Percentiles rank a stretch among this genome's conserved stretches.
These are phyloP conservation scores for Alethe diademata DNA, from an alignment of 2,113 vertebrate genomes.

Conservation along the genomic window DNA sequence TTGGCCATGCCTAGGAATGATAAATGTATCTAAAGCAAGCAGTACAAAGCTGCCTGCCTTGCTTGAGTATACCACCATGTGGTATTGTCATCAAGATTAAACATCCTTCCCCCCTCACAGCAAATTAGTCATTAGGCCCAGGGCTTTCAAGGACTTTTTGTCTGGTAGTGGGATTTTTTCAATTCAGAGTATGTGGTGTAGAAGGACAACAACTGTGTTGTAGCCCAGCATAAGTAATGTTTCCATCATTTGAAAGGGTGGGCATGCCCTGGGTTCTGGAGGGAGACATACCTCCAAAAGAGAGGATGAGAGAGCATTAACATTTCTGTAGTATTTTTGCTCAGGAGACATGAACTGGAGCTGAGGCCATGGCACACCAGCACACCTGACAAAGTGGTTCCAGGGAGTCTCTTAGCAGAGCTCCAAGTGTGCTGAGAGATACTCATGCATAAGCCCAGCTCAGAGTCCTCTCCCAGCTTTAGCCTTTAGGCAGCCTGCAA, in stretches of 20 bases:
- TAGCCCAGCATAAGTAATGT: not conserved
- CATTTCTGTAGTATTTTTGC: not conserved
- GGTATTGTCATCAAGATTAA: not conserved
- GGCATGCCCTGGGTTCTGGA: not conserved
- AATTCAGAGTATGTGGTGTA: not conserved
- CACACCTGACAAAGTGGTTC: not conserved
- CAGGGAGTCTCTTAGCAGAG: not conserved
- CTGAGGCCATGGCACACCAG: not conserved
- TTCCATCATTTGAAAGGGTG: not conserved
- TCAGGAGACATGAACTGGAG: not conserved
- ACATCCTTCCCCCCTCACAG: not conserved
- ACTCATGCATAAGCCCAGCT: not conserved
- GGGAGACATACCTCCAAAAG: not conserved
- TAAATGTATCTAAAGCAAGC: not conserved
- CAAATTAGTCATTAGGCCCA: not conserved
- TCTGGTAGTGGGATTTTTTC: not conserved
- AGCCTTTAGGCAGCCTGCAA: not conserved
- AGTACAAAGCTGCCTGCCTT: not conserved
- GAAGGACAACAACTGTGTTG: not conserved
- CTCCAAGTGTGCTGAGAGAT: not conserved
- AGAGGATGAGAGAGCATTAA: not conserved
- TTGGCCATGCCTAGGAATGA: not conserved
- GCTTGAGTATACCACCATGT: not conserved
- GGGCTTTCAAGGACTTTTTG: not conserved
- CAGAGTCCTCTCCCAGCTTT: not conserved